Percentiles rank a stretch among this genome's conserved stretches.
These are phyloP conservation scores for Brachionus sp. DNA, from an alignment of 1,140 invertebrate species.

Conservation along the genomic window DNA sequence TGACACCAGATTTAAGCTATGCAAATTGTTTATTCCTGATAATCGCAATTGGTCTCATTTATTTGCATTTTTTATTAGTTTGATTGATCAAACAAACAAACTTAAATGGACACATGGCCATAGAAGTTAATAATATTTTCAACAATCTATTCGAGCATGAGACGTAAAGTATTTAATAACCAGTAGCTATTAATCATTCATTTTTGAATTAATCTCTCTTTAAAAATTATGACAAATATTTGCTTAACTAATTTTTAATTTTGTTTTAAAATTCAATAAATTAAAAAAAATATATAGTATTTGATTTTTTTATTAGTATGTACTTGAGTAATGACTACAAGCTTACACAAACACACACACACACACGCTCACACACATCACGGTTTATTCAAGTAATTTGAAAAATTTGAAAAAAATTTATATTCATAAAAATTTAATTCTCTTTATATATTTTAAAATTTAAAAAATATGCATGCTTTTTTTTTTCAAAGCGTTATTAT, in stretches of 20 bases:
- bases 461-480: no score
- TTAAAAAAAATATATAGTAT: not conserved
- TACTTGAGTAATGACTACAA: no score
- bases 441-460: no score
- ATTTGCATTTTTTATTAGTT: constrained; percentile 42
- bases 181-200: constrained; percentile 24
- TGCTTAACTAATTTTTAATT: not conserved
- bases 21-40: constrained; percentile 40
- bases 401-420: no score
- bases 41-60: not conserved
- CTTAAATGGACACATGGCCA: constrained; percentile 4
- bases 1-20: not conserved
- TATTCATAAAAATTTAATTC: no score
- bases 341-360: no score
- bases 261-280: not conserved
- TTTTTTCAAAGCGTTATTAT: no score
- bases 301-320: not conserved
- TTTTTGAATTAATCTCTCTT: constrained; percentile 9
- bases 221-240: constrained; percentile 2
- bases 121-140: not conserved
- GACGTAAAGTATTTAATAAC: constrained; percentile 27
- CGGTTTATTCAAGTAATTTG: not conserved
- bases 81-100: constrained; percentile 17
- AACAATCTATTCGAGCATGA: not conserved
- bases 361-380: no score